Percentiles rank a stretch among this genome's conserved stretches.
Conservation (phyloP, 2,797 vertebrate species). For the Chrysocyon brachyurus region DNA sequence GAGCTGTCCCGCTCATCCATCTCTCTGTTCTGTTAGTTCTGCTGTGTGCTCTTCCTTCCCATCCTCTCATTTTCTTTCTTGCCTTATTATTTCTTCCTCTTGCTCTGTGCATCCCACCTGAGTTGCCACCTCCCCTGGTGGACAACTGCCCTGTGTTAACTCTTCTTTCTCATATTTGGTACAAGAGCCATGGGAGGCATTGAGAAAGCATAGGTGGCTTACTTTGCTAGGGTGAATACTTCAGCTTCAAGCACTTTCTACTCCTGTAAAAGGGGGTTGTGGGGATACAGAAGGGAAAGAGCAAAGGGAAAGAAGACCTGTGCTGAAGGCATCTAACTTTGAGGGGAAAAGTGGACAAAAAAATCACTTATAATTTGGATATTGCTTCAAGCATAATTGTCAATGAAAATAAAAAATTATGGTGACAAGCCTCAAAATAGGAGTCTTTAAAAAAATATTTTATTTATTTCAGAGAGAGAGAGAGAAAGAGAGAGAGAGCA, state of each 20-base stretch:
- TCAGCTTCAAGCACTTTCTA: neutral
- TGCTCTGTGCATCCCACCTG: no score
- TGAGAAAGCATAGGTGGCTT: neutral
- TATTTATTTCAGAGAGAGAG: no score
- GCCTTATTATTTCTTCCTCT: neutral
- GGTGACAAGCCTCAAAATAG: neutral
- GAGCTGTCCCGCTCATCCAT: neutral
- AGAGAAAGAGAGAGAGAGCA: no score
- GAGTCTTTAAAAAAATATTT: neutral
- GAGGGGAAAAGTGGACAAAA: neutral
- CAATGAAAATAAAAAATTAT: neutral
- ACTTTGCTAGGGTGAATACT: neutral
- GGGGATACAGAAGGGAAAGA: neutral
- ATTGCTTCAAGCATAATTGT: neutral
- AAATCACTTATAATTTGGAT: neutral
- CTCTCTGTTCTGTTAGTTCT: neutral
- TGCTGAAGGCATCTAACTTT: neutral
- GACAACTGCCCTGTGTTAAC: neutral
- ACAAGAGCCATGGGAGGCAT: neutral
- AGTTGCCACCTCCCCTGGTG: neutral
- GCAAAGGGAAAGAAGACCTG: neutral
- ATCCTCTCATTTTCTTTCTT: neutral
- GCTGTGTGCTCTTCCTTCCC: neutral
- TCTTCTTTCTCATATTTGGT: neutral
- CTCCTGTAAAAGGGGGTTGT: neutral